Percentiles rank a stretch among this genome's conserved stretches.
These are phyloP conservation scores for Acanthurus leucopareius DNA, from an alignment of 2,797 vertebrate genomes.

Conservation along the genomic window DNA sequence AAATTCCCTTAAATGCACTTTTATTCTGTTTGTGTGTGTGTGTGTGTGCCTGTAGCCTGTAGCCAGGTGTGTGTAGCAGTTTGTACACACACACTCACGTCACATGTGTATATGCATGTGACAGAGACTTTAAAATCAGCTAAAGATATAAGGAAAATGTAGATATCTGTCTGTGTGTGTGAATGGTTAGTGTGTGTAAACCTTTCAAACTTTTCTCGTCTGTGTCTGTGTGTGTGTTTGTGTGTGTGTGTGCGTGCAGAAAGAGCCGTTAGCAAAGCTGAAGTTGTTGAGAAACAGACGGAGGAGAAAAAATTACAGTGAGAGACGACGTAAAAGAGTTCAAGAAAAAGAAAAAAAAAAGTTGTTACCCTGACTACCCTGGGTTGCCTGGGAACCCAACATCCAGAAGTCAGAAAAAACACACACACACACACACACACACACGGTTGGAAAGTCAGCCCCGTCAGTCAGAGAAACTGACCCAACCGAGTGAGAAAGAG, in stretches of 20 bases:
- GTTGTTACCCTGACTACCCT: slow-evolving; percentile 12
- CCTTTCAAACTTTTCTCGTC: not conserved
- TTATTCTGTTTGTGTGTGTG: slow-evolving; percentile 22
- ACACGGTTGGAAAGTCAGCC: slow-evolving; percentile 2
- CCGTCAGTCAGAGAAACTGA: slow-evolving; percentile 26
- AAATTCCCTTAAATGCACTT: slow-evolving; percentile 55
- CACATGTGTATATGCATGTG: not conserved
- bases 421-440: not conserved
- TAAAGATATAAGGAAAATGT: not conserved
- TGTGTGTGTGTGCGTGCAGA: not conserved
- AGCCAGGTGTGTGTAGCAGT: not conserved
- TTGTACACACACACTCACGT: not conserved
- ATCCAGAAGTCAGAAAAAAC: not conserved
- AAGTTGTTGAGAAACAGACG: not conserved
- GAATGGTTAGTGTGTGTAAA: not conserved
- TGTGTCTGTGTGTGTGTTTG: not conserved
- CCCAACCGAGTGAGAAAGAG: slow-evolving; percentile 11
- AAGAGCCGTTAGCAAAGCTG: not conserved
- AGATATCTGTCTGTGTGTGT: not conserved
- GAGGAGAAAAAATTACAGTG: not conserved
- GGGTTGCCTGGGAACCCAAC: slow-evolving; percentile 24
- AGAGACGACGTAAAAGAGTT: not conserved
- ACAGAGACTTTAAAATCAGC: not conserved
- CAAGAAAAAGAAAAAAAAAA: not conserved
- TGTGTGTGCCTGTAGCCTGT: not conserved